phyloP scores from a whole-genome alignment of 2,113 vertebrate genomes.

The Paedocypris sp. region DNA sequence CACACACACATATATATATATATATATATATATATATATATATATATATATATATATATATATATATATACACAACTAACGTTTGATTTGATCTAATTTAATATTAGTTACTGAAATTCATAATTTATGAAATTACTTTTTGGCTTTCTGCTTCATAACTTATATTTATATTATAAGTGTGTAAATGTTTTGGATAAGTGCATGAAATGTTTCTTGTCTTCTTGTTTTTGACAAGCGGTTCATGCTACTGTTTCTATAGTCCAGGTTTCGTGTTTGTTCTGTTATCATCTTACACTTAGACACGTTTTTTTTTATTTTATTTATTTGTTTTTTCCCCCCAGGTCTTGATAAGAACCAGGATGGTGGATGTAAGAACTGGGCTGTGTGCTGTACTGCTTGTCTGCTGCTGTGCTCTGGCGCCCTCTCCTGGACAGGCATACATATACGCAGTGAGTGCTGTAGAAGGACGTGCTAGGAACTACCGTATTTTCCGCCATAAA shows the following conservation, averaged over 20 bases:
- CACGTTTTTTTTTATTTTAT: not conserved
- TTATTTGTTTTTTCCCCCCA: not conserved
- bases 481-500: no score
- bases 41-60: no score
- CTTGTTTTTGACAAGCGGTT: not conserved
- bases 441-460: slow-evolving; percentile 67
- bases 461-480: no score
- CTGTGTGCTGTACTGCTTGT: slow-evolving; percentile 35
- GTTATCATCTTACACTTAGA: no score
- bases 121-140: no score
- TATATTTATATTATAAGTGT: not conserved
- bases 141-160: not conserved
- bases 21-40: no score
- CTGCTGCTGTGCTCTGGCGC: slow-evolving; percentile 39
- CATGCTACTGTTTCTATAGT: no score
- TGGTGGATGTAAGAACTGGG: slow-evolving; percentile 34
- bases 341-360: slow-evolving; percentile 29
- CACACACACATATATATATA: no score
- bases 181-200: not conserved
- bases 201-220: not conserved
- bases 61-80: no score
- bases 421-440: slow-evolving; percentile 49
- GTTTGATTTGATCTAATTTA: no score
- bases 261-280: no score
- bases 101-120: no score